Percentiles rank a stretch among this genome's conserved stretches.
These are phyloP conservation scores for Stomorhina lunata DNA, from an alignment of 2,888 invertebrate genomes.

Conservation along the genomic window DNA sequence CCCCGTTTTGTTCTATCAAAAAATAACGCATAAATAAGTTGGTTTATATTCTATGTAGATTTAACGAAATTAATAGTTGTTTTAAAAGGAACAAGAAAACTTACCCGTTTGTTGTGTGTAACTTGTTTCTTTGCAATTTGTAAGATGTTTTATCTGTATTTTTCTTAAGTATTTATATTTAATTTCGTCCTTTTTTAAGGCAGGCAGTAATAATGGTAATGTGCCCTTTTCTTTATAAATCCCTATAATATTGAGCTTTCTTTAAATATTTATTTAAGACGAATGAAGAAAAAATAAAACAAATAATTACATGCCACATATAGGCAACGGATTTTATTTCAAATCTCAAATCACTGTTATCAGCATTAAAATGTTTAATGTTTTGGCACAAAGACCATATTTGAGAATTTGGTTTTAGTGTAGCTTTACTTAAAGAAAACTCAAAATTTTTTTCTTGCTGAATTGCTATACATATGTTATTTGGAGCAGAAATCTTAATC, in stretches of 20 bases:
- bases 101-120: slow-evolving; percentile 2
- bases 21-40: too few species aligned
- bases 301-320: background rate
- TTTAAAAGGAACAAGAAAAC: background rate
- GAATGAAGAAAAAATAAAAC: background rate
- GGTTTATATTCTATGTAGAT: background rate
- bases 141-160: background rate
- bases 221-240: background rate
- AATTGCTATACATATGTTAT: slow-evolving; percentile 3
- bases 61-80: background rate
- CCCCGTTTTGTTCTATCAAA: too few species aligned
- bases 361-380: background rate
- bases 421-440: too few species aligned
- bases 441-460: background rate
- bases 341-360: slow-evolving; percentile 8
- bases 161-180: slow-evolving; percentile 1
- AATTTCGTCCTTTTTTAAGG: background rate
- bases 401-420: background rate
- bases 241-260: background rate
- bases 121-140: background rate
- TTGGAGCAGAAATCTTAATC: background rate
- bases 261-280: background rate
- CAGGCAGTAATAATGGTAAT: slow-evolving; percentile 1
- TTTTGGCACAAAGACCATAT: background rate
- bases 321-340: background rate